Base-by-base conservation (phyloP, 2,113 vertebrate species). In the Procavia capensis region DNA sequence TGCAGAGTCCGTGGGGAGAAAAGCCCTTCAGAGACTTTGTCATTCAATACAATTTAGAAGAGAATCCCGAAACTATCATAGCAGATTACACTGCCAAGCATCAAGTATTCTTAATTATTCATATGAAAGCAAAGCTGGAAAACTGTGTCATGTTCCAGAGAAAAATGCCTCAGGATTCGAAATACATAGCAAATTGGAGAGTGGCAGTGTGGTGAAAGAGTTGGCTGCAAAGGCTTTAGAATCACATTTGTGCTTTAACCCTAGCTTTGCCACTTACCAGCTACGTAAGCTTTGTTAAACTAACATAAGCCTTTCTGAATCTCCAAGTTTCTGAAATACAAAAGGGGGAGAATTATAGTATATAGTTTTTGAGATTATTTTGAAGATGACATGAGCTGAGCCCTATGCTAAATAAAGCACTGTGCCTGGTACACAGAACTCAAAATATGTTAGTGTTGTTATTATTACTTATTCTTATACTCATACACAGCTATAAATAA, bases 111-210 rank as follows among this genome's bases (percentile, higher is more conserved):
- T 91, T 95, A 91, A 92, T 94, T 85, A 95, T 61, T 85, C 76
- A 93, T 25, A 41, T 29, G 72, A 93, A 97, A 95, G 80, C 88
- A 93, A 92, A 79, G 79, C 41, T 95, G 59, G 90, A 66, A 74
- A 85, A 93, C 54, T 43, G 14, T 78, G 82, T 45, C 78, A 61
- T 39, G 39, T 78, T 79, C 41, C 84, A 81, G 29, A 97, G 75
- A 80, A 96, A 96, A 96, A 89, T 57, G 95, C 45, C 68, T 45
- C n/a, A 47, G 66, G 79, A 41, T 43, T 34, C 70, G 13, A 93
- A 91, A 93, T 41, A 88, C 27, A 91, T 24, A 72, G 39, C 36
- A 72, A 41, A 72, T 72, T 39, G 24, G 36, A 72, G 22, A 72
- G 34, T 39, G 36, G n/a, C n/a, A 39, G 70, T 72, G 9, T 72